Evolutionary conservation across 2,797 vertebrate genomes (phyloP), one percentile per base, ranked within the genome.

Genomic region (Spondyliosoma cantharus): DNA sequence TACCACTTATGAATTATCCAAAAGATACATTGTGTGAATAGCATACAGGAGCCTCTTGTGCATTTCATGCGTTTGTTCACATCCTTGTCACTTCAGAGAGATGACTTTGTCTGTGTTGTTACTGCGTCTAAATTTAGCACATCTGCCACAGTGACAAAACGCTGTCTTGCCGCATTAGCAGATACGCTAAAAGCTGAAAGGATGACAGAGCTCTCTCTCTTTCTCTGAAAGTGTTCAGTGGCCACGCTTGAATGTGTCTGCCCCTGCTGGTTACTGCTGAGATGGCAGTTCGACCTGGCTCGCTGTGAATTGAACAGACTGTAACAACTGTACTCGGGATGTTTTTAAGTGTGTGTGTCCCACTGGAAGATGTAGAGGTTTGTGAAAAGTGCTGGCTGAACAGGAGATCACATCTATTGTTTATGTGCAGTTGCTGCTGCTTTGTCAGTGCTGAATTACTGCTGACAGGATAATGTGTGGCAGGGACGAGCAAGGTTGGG

Each of bases 91-190:
- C 80, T 87, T 78, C 68, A 70, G 52, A 58, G 49, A 13, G 50
- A 67, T 50, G 46, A 69, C 69, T 78, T 76, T 71, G 73, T 66
- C 61, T 57, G 66, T 70, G 80, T 71, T 81, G 56, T 71, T 53
- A 3, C 50, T 37, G 50, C 16, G 16, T 65, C 88, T 93, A 90
- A 79, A 83, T 91, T 86, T 89, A 90, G 81, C 24, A 16, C 20
- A 69, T 71, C 64, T 77, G 74, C 29, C 63, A 66, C 17, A 56
- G 76, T 84, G 86, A 88, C 77, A 83, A 86, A 82, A 67, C 50
- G 7, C 49, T 57, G 62, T 81, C 76, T 70, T 64, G 84, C 73
- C 19, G 57, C 74, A 78, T 81, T 86, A 89, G 76, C 84, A 60
- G 69, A 74, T 52, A n/a, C 6, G 43, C 71, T 52, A 80, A 52